Conservation (phyloP, 1,140 invertebrate genomes). For the Pygmarrhopalites habei region DNA sequence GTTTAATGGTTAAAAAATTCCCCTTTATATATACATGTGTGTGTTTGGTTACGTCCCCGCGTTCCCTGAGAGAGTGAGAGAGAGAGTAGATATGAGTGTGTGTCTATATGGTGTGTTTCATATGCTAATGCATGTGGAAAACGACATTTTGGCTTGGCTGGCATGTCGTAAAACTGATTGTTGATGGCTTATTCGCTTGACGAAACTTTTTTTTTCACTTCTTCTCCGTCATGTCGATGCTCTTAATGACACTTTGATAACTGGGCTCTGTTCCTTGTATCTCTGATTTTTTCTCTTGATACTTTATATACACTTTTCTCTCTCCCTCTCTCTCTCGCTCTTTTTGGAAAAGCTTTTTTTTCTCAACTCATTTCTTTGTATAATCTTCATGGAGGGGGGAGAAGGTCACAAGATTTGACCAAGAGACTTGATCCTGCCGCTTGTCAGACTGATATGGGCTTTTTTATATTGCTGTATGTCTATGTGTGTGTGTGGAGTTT, state of each 20-base stretch:
- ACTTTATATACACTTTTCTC: background rate
- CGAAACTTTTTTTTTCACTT: too few species aligned
- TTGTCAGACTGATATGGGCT: background rate
- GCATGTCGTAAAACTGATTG: constrained; percentile 30
- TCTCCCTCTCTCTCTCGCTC: background rate
- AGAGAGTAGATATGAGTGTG: too few species aligned
- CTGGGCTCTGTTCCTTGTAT: constrained; percentile 6
- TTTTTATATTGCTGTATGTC: background rate
- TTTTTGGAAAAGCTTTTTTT: background rate
- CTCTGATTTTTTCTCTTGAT: too few species aligned
- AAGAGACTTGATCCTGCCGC: background rate
- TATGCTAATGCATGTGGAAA: constrained; percentile 29
- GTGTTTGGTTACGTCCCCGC: background rate
- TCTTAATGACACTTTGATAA: constrained; percentile 35
- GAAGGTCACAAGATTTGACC: background rate
- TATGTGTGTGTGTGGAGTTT: too few species aligned
- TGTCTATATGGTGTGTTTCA: constrained; percentile 21
- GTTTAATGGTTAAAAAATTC: constrained; percentile 32
- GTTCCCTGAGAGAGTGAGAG: too few species aligned
- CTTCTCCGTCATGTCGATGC: constrained; percentile 21
- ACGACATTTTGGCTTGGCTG: constrained; percentile 20
- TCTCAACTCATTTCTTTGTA: background rate
- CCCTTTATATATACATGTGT: constrained; percentile 12
- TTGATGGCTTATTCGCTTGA: constrained; percentile 30
- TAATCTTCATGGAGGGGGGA: background rate